Evolutionary conservation across 2,797 vertebrate genomes (phyloP).

Genomic region (Chrysocyon brachyurus): DNA sequence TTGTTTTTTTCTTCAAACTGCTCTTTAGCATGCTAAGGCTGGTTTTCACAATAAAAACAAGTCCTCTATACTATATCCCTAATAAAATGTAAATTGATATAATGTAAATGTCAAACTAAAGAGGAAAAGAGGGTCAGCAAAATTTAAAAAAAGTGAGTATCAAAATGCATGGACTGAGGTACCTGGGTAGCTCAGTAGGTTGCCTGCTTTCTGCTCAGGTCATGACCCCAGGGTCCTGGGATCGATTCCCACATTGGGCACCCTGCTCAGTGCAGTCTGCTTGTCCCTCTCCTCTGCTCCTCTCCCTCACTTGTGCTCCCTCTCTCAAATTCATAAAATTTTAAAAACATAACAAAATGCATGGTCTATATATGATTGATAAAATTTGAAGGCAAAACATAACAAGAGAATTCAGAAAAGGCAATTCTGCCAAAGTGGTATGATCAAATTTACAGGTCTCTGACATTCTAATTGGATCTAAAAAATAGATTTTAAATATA

Average conservation of each 20-base stretch:
- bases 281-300: neutral
- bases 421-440: neutral
- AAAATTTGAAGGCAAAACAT: slow-evolving; percentile 26
- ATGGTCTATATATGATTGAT: neutral
- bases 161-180: neutral
- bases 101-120: neutral
- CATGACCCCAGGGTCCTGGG: neutral
- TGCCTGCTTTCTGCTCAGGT: neutral
- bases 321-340: neutral
- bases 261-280: neutral
- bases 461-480: neutral
- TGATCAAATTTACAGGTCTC: neutral
- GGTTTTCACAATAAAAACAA: neutral
- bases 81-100: neutral
- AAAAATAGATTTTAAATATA: slow-evolving; percentile 11
- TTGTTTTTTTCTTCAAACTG: neutral
- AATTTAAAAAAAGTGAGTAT: neutral
- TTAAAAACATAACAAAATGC: neutral
- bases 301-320: neutral
- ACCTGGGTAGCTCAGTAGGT: neutral
- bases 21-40: neutral
- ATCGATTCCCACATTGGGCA: neutral
- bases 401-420: slow-evolving; percentile 38
- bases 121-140: neutral
- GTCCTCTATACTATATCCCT: neutral